A percentile compares a stretch with the other conserved stretches of the same genome.
phyloP scores from a whole-genome alignment of 2,888 invertebrate genomes.

The Diplolepis rosae region DNA sequence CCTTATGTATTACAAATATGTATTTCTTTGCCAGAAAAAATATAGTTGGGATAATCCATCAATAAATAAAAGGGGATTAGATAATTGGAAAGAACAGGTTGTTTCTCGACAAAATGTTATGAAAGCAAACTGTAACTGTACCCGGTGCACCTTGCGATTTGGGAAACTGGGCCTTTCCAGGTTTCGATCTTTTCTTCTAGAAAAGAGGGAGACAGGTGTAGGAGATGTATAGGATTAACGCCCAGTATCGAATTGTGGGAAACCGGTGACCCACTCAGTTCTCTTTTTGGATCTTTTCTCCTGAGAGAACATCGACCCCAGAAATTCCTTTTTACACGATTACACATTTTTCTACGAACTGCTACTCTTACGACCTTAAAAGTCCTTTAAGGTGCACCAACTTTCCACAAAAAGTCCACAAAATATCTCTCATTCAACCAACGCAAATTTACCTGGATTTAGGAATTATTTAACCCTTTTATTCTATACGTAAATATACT shows the following conservation, averaged over 20 bases:
- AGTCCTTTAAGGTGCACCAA: constrained; percentile 9
- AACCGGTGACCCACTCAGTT: constrained; percentile 58
- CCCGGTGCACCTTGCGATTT: constrained; percentile 23
- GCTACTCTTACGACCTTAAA: constrained; percentile 22
- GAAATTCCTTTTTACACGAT: constrained; percentile 51
- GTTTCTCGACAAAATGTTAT: no score
- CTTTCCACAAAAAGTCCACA: background rate
- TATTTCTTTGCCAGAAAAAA: no score
- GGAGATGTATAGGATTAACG: constrained; percentile 39
- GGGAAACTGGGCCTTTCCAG: constrained; percentile 5
- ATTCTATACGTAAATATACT: no score
- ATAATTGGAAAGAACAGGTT: no score
- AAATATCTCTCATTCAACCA: no score
- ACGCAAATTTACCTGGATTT: no score
- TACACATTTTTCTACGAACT: constrained; percentile 21
- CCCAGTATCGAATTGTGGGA: constrained; percentile 61
- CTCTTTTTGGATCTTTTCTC: constrained; percentile 45
- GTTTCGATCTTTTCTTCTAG: constrained; percentile 10
- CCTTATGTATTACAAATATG: no score
- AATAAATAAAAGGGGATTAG: no score
- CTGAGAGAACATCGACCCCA: constrained; percentile 50
- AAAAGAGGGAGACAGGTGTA: constrained; percentile 50
- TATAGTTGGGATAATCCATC: no score
- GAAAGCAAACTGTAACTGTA: background rate
- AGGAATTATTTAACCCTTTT: no score